Conservation (phyloP, 53 echinoderm and acorn worm genomes). For the Stichopus horrens region DNA sequence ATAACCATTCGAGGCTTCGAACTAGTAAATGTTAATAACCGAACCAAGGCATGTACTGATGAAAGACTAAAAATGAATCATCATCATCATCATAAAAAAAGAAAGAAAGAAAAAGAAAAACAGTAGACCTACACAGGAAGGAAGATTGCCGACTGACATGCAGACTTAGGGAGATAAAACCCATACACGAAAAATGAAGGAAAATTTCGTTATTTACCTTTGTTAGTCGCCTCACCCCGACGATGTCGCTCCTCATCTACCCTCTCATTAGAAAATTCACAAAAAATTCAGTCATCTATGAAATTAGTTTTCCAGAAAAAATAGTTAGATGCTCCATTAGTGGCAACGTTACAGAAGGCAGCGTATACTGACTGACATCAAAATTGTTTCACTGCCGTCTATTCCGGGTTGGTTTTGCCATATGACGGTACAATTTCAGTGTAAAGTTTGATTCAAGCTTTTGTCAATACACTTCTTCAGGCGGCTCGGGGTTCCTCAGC, state of each 20-base stretch:
- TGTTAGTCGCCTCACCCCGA: neutral
- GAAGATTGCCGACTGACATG: neutral
- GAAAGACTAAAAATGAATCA: too few species aligned
- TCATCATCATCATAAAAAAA: too few species aligned
- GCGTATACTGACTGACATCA: neutral
- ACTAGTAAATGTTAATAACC: too few species aligned
- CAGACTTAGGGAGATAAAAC: neutral
- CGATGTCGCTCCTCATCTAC: too few species aligned
- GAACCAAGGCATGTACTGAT: too few species aligned
- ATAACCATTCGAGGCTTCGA: too few species aligned
- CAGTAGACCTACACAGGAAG: too few species aligned
- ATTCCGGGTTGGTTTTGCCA: neutral
- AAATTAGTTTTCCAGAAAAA: slow-evolving; percentile 8
- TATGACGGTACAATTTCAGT: neutral
- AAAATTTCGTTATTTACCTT: neutral
- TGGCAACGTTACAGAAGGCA: neutral
- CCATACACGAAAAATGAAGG: neutral
- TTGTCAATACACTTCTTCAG: neutral
- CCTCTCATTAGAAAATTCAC: neutral
- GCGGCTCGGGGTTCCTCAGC: neutral
- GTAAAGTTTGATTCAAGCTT: neutral
- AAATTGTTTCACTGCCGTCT: neutral
- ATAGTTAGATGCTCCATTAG: slow-evolving; percentile 5
- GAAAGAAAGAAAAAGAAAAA: too few species aligned
- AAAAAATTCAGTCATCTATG: neutral